Conservation (phyloP, 1,140 invertebrate genomes). For the Zaprionus ornatus region DNA sequence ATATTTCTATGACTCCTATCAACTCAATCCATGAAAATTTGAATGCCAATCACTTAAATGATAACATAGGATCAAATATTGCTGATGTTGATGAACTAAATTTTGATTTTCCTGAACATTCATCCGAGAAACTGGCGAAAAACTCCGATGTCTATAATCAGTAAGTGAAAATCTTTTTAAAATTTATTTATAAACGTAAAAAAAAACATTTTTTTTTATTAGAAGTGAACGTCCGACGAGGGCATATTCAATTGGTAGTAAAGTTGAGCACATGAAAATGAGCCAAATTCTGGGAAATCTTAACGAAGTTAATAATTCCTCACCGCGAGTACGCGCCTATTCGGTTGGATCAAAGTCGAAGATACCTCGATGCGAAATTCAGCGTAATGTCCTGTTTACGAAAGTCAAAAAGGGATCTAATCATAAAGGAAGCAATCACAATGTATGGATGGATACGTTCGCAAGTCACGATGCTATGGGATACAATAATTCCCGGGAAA, state of each 20-base stretch:
- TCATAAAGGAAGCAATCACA: slow-evolving; percentile 65
- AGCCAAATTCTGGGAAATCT: slow-evolving; percentile 64
- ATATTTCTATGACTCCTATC: slow-evolving; percentile 65
- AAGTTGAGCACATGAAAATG: slow-evolving; percentile 86
- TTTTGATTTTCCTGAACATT: slow-evolving; percentile 65
- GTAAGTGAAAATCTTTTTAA: slow-evolving; percentile 45
- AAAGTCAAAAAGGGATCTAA: slow-evolving; percentile 52
- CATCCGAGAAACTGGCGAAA: slow-evolving; percentile 50
- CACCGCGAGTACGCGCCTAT: slow-evolving; percentile 87
- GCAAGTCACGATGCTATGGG: slow-evolving; percentile 12
- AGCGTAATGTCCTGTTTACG: slow-evolving; percentile 53
- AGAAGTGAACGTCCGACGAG: slow-evolving; percentile 87
- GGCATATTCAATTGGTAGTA: slow-evolving; percentile 94
- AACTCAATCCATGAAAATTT: slow-evolving; percentile 40
- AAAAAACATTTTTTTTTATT: neutral
- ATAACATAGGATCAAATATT: slow-evolving; percentile 33
- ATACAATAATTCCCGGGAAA: slow-evolving; percentile 40
- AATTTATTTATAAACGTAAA: neutral
- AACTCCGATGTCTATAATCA: slow-evolving; percentile 58
- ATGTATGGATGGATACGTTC: slow-evolving; percentile 45
- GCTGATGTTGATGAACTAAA: slow-evolving; percentile 28
- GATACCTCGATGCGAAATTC: slow-evolving; percentile 81
- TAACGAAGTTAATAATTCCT: slow-evolving; percentile 63
- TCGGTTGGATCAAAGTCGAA: slow-evolving; percentile 89
- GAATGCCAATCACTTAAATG: slow-evolving; percentile 42